Evolutionary conservation across 2,797 vertebrate genomes (phyloP).

Genomic region (Spinus olivaceus): DNA sequence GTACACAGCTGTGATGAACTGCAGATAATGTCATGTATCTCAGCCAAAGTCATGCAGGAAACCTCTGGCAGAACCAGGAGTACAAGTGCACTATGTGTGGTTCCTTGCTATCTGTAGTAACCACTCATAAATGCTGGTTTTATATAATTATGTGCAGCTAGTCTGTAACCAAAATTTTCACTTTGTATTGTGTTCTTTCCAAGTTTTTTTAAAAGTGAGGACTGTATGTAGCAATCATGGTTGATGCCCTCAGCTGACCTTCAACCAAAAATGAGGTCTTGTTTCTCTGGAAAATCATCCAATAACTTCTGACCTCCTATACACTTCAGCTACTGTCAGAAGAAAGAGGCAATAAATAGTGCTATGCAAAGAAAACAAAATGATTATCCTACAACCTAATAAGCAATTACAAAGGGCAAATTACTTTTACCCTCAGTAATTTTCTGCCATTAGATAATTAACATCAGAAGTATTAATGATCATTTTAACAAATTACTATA

Average conservation of each 20-base stretch:
- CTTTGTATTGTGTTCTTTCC: neutral
- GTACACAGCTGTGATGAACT: conserved; percentile 20
- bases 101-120: neutral
- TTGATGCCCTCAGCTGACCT: neutral
- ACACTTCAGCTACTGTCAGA: conserved; percentile 5
- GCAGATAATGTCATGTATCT: neutral
- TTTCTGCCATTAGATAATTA: conserved; percentile 63
- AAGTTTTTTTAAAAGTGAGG: neutral
- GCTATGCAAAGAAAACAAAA: conserved; percentile 47
- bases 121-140: neutral
- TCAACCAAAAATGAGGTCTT: neutral
- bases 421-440: conserved; percentile 29
- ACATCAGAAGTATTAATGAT: conserved; percentile 58
- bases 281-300: neutral
- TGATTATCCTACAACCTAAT: conserved; percentile 15
- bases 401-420: conserved; percentile 47
- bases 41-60: conserved; percentile 17
- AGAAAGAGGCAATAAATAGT: conserved; percentile 12
- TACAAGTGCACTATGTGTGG: rapidly evolving
- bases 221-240: neutral
- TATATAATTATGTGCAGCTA: neutral
- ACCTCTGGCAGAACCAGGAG: neutral
- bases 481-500: conserved; percentile 40
- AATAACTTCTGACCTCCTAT: conserved; percentile 2
- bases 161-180: neutral